Conservation (phyloP, 2,888 invertebrate species). For the Tetragonisca angustula region DNA sequence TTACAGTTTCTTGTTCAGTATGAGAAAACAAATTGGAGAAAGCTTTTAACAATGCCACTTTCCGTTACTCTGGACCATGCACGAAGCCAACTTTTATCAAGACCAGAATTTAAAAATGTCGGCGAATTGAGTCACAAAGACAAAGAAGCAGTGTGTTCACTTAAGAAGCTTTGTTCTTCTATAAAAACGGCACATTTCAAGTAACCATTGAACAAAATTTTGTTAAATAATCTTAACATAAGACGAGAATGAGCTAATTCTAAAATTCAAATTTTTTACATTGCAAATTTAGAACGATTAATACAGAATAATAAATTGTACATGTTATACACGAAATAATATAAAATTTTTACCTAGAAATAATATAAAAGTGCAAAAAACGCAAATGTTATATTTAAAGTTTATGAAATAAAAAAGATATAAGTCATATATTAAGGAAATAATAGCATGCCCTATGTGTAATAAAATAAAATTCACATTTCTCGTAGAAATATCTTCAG, state of each 20-base stretch:
- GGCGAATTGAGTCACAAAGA: slow-evolving; percentile 75
- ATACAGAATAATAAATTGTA: neutral
- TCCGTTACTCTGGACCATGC: slow-evolving; percentile 84
- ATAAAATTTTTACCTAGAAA: neutral
- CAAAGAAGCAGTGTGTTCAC: slow-evolving; percentile 75
- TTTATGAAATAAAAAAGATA: neutral
- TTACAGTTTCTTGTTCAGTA: slow-evolving; percentile 84
- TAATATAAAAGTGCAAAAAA: neutral
- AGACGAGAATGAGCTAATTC: neutral
- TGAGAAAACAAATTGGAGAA: slow-evolving; percentile 85
- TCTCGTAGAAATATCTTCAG: no score
- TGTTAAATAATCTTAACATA: neutral
- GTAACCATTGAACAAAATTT: slow-evolving; percentile 10
- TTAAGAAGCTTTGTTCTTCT: slow-evolving; percentile 77
- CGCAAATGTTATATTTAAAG: neutral
- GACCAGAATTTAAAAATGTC: slow-evolving; percentile 85
- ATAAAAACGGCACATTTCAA: slow-evolving; percentile 60
- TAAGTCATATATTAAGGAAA: neutral
- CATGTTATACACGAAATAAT: neutral
- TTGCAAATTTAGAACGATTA: neutral
- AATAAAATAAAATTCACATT: no score
- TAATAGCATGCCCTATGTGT: no score
- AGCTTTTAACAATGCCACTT: slow-evolving; percentile 84
- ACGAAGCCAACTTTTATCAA: slow-evolving; percentile 84
- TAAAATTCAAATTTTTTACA: neutral